phyloP scores from a whole-genome alignment of 2,888 invertebrate species.

The Drosophila hamatofila region DNA sequence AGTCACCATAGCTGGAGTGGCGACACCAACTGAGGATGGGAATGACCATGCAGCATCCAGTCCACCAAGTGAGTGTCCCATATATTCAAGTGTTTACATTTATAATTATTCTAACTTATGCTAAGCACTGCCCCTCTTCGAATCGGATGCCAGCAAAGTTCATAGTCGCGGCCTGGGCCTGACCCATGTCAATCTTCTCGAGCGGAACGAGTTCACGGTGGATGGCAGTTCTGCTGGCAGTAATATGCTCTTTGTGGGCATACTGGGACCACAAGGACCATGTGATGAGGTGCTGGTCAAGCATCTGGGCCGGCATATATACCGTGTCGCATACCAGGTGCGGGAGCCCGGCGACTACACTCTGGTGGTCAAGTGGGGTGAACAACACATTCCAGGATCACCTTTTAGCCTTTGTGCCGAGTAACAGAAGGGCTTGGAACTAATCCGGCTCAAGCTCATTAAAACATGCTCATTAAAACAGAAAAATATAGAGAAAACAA shows the following conservation, averaged over 20 bases:
- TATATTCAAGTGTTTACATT: neutral
- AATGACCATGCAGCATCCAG: slow-evolving; percentile 1
- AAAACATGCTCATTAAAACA: too few species aligned
- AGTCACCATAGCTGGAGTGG: slow-evolving; percentile 75
- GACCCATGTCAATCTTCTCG: slow-evolving; percentile 75
- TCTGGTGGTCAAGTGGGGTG: slow-evolving; percentile 97
- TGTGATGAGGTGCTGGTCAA: slow-evolving; percentile 97
- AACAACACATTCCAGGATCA: slow-evolving; percentile 97
- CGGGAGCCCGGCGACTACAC: slow-evolving; percentile 97
- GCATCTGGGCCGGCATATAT: slow-evolving; percentile 95
- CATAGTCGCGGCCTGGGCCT: slow-evolving; percentile 80
- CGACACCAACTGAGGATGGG: slow-evolving; percentile 4
- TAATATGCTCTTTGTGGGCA: slow-evolving; percentile 97
- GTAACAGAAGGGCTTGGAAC: neutral
- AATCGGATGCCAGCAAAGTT: slow-evolving; percentile 82
- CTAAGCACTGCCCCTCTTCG: slow-evolving; percentile 69
- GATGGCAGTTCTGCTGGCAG: slow-evolving; percentile 88
- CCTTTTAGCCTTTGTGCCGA: slow-evolving; percentile 87
- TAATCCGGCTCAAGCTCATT: too few species aligned
- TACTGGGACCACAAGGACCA: slow-evolving; percentile 98
- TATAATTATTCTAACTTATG: neutral
- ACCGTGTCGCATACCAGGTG: slow-evolving; percentile 95
- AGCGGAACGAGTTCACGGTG: slow-evolving; percentile 83
- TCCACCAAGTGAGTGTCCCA: slow-evolving; percentile 20
- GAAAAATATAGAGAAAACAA: too few species aligned